A percentile compares a stretch with the other conserved stretches of the same genome.
Conservation (phyloP, 2,113 vertebrate species). For the Asarcornis scutulata region DNA sequence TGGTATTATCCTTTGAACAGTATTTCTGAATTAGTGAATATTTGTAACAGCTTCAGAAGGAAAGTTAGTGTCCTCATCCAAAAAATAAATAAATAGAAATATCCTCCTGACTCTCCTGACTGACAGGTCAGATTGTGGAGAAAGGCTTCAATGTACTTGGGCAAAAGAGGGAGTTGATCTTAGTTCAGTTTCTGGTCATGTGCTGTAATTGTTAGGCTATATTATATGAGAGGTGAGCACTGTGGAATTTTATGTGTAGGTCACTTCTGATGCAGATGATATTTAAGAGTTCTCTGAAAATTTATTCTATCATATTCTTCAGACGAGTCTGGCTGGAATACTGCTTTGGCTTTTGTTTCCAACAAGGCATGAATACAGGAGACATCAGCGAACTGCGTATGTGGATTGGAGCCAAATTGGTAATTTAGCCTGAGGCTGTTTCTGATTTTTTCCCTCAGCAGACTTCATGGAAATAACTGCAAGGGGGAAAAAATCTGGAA, state of each 20-base stretch:
- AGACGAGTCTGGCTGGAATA: background rate
- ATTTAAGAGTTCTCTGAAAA: background rate
- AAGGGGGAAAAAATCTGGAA: background rate
- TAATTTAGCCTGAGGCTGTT: background rate
- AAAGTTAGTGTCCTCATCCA: background rate
- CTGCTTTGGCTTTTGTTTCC: background rate
- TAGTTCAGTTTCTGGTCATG: background rate
- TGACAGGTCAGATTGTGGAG: background rate
- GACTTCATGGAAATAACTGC: background rate
- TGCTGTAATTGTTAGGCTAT: background rate
- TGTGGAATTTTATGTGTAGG: background rate
- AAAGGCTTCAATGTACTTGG: background rate
- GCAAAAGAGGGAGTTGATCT: background rate
- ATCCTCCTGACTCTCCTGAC: background rate
- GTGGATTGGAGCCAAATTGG: slow-evolving; percentile 43
- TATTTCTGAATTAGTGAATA: background rate
- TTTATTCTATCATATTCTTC: background rate
- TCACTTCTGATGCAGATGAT: background rate
- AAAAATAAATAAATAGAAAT: background rate
- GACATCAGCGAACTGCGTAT: background rate
- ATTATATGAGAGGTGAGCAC: background rate
- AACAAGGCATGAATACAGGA: fast-evolving
- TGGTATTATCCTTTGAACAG: background rate
- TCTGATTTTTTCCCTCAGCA: background rate
- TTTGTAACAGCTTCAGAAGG: background rate